Evolutionary conservation across 2,888 invertebrate species (phyloP).

Genomic region (Argyresthia goedartella): DNA sequence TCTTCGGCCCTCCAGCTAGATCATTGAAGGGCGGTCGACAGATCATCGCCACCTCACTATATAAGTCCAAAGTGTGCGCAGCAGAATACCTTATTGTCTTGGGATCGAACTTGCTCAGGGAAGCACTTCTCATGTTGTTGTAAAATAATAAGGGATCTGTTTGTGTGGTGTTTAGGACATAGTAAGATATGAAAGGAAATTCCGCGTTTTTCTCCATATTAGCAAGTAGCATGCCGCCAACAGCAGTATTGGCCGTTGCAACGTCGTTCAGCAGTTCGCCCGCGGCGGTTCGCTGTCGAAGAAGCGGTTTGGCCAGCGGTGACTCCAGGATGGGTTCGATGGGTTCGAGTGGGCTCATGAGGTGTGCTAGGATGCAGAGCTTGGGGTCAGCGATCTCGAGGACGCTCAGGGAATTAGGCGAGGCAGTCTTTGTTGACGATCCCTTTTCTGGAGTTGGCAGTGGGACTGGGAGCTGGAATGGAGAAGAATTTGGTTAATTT

Average conservation of each 20-base stretch:
- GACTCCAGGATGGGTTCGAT: constrained; percentile 89
- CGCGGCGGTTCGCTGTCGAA: constrained; percentile 83
- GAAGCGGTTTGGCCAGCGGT: constrained; percentile 83
- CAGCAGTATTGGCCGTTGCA: constrained; percentile 79
- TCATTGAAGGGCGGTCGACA: constrained; percentile 89
- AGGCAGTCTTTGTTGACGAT: constrained; percentile 71
- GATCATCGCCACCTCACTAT: constrained; percentile 92
- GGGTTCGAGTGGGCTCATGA: constrained; percentile 90
- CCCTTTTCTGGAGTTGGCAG: constrained; percentile 75
- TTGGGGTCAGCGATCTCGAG: constrained; percentile 91
- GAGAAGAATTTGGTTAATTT: background rate
- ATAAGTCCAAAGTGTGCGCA: constrained; percentile 88
- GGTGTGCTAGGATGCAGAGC: constrained; percentile 86
- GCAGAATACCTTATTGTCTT: constrained; percentile 83
- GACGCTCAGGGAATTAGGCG: constrained; percentile 75
- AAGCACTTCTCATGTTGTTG: constrained; percentile 85
- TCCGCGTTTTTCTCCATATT: constrained; percentile 93
- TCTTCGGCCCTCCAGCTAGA: constrained; percentile 80
- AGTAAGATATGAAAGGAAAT: constrained; percentile 92
- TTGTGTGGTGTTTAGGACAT: constrained; percentile 89
- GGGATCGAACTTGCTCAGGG: constrained; percentile 89
- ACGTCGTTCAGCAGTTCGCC: constrained; percentile 83
- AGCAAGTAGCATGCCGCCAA: constrained; percentile 87
- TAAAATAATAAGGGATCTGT: constrained; percentile 89
- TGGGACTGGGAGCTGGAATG: constrained; percentile 72